A percentile compares a stretch with the other conserved stretches of the same genome.
Evolutionary conservation across 1,140 invertebrate species (phyloP).

Genomic region (Anoplolepis gracilipes): DNA sequence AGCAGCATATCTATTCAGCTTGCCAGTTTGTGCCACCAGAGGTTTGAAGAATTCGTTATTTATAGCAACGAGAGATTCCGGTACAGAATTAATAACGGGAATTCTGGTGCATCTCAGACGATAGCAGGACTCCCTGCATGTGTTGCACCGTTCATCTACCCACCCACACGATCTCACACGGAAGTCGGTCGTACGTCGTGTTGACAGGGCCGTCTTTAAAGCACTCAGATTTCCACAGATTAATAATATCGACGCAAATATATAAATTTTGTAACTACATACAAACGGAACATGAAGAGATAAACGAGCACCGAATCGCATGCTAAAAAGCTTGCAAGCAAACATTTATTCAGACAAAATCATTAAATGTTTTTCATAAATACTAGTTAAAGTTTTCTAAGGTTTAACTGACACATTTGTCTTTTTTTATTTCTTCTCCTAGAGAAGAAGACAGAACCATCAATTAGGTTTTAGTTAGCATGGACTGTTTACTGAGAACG

Average conservation of each 20-base stretch:
- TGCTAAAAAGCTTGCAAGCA: neutral
- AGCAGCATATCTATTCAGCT: neutral
- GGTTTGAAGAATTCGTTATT: conserved; percentile 52
- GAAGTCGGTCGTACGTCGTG: conserved; percentile 5
- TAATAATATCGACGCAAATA: neutral
- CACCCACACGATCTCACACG: conserved; percentile 10
- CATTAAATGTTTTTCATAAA: neutral
- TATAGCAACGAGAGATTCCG: conserved; percentile 48
- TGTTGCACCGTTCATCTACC: conserved; percentile 18
- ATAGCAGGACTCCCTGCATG: conserved; percentile 23
- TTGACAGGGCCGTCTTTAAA: neutral
- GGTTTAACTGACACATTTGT: neutral
- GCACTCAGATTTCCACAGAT: neutral
- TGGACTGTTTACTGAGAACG: neutral
- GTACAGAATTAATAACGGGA: conserved; percentile 47
- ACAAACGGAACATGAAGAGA: neutral
- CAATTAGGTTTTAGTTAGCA: neutral
- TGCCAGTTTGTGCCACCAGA: conserved; percentile 18
- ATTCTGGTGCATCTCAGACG: conserved; percentile 39
- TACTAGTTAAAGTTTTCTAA: neutral
- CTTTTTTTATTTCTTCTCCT: neutral
- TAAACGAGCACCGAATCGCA: too few species aligned
- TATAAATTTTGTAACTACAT: neutral
- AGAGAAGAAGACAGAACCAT: neutral
- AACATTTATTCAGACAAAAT: neutral